A percentile compares a stretch with the other conserved stretches of the same genome.
These are phyloP conservation scores for Lysiphlebus fabarum DNA, from an alignment of 1,140 invertebrate genomes.

Conservation along the genomic window DNA sequence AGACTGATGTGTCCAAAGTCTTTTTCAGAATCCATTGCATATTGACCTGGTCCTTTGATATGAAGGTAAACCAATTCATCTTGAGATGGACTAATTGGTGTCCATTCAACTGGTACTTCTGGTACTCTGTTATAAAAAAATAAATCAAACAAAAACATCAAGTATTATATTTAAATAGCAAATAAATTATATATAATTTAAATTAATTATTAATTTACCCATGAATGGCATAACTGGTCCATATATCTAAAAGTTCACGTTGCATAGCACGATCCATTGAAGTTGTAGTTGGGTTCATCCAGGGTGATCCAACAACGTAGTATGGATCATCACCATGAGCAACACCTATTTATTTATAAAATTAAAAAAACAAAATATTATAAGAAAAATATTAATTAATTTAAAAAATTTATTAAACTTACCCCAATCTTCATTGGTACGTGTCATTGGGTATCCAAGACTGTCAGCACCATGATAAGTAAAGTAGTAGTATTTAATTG, in stretches of 20 bases:
- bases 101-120: slow-evolving; percentile 35
- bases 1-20: slow-evolving; percentile 53
- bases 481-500: slow-evolving; percentile 60
- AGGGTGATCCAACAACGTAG: slow-evolving; percentile 39
- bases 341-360: slow-evolving; percentile 47
- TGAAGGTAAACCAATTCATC: slow-evolving; percentile 52
- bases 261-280: slow-evolving; percentile 53
- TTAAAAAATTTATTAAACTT: neutral
- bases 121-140: slow-evolving; percentile 36
- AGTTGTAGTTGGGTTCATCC: slow-evolving; percentile 33
- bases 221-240: slow-evolving; percentile 53
- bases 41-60: slow-evolving; percentile 47
- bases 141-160: neutral
- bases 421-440: slow-evolving; percentile 34
- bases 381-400: too few relatives aligned
- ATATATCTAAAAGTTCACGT: slow-evolving; percentile 52
- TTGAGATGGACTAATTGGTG: slow-evolving; percentile 29
- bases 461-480: slow-evolving; percentile 54
- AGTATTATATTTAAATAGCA: neutral
- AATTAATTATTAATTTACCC: slow-evolving; percentile 47
- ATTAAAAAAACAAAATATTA: neutral
- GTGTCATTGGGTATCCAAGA: slow-evolving; percentile 47
- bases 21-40: slow-evolving; percentile 42
- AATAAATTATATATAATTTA: slow-evolving; percentile 3
- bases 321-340: slow-evolving; percentile 58